Evolutionary conservation across 2,888 invertebrate species (phyloP), one percentile per base, ranked within the genome.

Genomic region (Alloplasta piceator): DNA sequence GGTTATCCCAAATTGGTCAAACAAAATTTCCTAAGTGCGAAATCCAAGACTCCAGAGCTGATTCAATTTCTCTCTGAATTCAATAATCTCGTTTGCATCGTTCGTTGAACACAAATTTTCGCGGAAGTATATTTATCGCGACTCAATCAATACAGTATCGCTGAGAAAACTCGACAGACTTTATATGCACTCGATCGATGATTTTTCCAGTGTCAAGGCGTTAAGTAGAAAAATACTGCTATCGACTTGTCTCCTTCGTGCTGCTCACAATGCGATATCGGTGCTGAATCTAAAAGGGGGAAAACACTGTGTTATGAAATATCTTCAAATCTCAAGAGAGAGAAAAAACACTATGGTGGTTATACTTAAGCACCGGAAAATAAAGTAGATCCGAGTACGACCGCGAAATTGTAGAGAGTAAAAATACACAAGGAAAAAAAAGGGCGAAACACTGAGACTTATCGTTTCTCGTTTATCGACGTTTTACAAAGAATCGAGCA

Each of bases 81-180:
- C 10, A 43, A 50, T 16, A 66, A 16, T 58, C 60, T 16, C 12
- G n/a, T 55, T 36, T 56, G 12, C 12, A 50, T 50, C 10, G 16
- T 66, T 41, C n/a, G 38, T 50, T 16, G 26, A 41, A 66, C n/a
- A 39, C 26, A 26, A 48, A 50, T 39, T 48, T 26, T 26, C 26
- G 26, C 46, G 26, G 6, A 7, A 9, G 38, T n/a, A 41, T 38
- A 66, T 48, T 48, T 58, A n/a, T 38, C 26, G 14, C 4, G 4
- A 46, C 14, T 64, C 58, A 10, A 66, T 74, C 14, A 66, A 66
- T 66, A 66, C 14, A 66, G 58, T 66, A 66, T 74, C 50, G 16
- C n/a, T 10, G 14, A 50, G 4, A 9, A 16, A 39, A 26, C 41
- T 66, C 16, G 9, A 58, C 26, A 16, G 48, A 36, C 46, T 63